Base-by-base conservation (phyloP, 2,113 vertebrate species). In the Brienomyrus brachyistius region DNA sequence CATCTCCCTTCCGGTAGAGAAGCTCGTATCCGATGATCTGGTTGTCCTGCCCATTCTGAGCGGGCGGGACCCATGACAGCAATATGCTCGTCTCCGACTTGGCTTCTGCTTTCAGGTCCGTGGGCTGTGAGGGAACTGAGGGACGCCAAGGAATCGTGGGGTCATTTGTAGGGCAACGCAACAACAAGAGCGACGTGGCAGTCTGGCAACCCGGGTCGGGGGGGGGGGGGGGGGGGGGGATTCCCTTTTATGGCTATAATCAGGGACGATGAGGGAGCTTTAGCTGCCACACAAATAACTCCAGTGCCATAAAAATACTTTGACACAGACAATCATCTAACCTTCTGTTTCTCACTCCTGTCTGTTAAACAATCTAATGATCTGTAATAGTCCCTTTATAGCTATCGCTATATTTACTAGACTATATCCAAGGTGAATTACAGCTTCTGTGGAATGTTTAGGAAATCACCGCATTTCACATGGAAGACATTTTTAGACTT, bases 81-180 rank as follows among this genome's bases (percentile, higher is more conserved):
- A 98, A 94, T 93, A 99, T 97, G 91, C 97, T 99, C 0, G 98
- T 99, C 95, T 99, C 98, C 85, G 98, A 99, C 88, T 98, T 98
- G 77, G 98, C 97, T 93, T 99, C 98, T 23, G 97, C 98, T 94
- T 98, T 99, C 94, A 99, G 98, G 88, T 99, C 98, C 74, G 98
- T 45, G 27, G 98, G 98, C 87, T 99, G 98, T n/a, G 98, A 98
- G 92, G 98, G 98, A 87, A 99, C 98, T 99, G 90, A 23, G 54
- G 88, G 77, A 21, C 83, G 83, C 91, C 17, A n/a, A 70, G 52
- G 17, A 83, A 70, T n/a, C 7, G 23, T 23, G 31, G 54, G 35
- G 87, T 59, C 23, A 59, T 88, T 45, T 66, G 17, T 43, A n/a
- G 35, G 35, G 40, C 21, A 66, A 66, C 2, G 47, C 43, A 47